Conservation (phyloP, 2,888 invertebrate genomes). For the Notocelia uddmanniana region DNA sequence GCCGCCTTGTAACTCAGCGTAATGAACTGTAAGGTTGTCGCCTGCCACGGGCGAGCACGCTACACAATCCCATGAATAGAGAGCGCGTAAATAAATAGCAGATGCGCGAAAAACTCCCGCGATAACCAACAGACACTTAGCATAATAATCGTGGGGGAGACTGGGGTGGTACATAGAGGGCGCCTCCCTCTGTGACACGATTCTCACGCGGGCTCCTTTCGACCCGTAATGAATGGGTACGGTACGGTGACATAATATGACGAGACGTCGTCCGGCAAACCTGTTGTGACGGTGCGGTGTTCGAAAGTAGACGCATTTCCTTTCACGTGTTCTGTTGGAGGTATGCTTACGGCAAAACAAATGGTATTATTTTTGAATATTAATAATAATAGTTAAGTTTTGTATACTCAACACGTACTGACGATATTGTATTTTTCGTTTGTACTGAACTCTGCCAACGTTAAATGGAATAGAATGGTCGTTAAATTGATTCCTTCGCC, state of each 20-base stretch:
- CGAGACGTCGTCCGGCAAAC: constrained; percentile 53
- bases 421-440: not conserved
- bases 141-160: constrained; percentile 80
- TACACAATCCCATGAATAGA: constrained; percentile 83
- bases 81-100: constrained; percentile 86
- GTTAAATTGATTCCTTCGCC: not conserved
- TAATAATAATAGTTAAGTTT: no score
- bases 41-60: constrained; percentile 70
- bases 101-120: constrained; percentile 84
- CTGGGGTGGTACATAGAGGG: constrained; percentile 52
- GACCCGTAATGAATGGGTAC: constrained; percentile 80
- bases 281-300: constrained; percentile 56
- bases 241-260: constrained; percentile 72
- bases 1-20: constrained; percentile 67
- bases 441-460: not conserved
- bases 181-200: constrained; percentile 75
- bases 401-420: no score
- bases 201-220: constrained; percentile 83
- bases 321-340: constrained; percentile 30
- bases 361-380: not conserved
- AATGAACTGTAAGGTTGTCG: constrained; percentile 80
- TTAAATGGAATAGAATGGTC: no score
- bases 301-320: constrained; percentile 47
- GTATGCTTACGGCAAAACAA: not conserved
- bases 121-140: constrained; percentile 81